phyloP scores from a whole-genome alignment of 1,140 invertebrate genomes.

The Hypsibius dujardini region DNA sequence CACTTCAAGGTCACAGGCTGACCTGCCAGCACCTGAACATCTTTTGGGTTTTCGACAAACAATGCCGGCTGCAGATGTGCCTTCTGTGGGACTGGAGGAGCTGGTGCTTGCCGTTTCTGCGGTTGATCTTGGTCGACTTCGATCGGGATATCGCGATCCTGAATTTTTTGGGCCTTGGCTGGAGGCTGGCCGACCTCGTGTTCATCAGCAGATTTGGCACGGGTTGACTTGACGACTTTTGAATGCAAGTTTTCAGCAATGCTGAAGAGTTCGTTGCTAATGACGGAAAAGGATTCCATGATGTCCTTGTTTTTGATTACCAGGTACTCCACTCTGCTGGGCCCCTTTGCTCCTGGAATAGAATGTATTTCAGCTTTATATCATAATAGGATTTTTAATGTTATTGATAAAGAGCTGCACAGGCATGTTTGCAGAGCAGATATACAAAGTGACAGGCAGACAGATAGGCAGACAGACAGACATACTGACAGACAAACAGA shows the following conservation, averaged over 20 bases:
- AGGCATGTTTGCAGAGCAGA: too few species aligned
- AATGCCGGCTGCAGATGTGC: neutral
- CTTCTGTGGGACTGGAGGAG: neutral
- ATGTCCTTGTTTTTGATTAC: conserved; percentile 48
- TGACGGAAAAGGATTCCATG: conserved; percentile 48
- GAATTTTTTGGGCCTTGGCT: neutral
- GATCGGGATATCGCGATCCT: neutral
- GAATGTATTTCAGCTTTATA: conserved; percentile 5
- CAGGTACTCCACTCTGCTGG: conserved; percentile 41
- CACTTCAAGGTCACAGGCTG: conserved; percentile 71
- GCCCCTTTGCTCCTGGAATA: conserved; percentile 33
- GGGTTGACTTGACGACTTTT: conserved; percentile 24
- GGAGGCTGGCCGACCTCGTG: conserved; percentile 28
- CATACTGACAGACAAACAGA: too few species aligned
- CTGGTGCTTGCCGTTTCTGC: conserved; percentile 6
- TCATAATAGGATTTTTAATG: neutral
- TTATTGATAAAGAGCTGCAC: too few species aligned
- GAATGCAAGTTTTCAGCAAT: conserved; percentile 40
- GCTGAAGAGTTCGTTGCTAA: conserved; percentile 44
- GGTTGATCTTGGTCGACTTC: neutral
- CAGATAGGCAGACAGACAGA: too few species aligned
- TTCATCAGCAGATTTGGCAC: conserved; percentile 36
- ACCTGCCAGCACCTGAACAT: conserved; percentile 63
- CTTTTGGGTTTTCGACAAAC: conserved; percentile 38
- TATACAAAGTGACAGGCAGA: too few species aligned